Conservation (phyloP, 2,113 vertebrate species). For the Mugil cephalus region DNA sequence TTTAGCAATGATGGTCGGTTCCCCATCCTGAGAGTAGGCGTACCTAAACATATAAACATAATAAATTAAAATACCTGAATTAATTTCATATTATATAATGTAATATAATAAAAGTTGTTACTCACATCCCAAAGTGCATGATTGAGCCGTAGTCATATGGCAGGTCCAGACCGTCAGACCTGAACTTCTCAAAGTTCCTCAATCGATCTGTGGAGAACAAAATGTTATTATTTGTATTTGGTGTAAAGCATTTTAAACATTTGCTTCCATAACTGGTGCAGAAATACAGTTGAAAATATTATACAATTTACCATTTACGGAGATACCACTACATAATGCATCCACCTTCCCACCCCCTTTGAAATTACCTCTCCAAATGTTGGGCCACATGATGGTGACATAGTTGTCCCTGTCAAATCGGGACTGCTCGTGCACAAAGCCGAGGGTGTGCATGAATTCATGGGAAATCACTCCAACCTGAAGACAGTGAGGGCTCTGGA, state of each 20-base stretch:
- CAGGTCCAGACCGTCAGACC: slow-evolving; percentile 75
- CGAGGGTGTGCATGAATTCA: slow-evolving; percentile 78
- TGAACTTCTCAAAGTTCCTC: slow-evolving; percentile 84
- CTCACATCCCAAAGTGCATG: slow-evolving; percentile 88
- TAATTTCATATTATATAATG: neutral
- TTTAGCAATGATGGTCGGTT: slow-evolving; percentile 82
- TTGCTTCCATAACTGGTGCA: neutral
- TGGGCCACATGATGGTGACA: slow-evolving; percentile 79
- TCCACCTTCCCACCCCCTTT: slow-evolving; percentile 19
- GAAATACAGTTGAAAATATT: slow-evolving; percentile 9
- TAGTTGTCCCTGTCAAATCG: slow-evolving; percentile 78
- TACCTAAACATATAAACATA: slow-evolving; percentile 71
- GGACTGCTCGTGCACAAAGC: slow-evolving; percentile 82
- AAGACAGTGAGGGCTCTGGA: slow-evolving; percentile 74
- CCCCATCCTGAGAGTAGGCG: slow-evolving; percentile 81
- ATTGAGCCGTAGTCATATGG: slow-evolving; percentile 86
- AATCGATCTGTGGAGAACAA: slow-evolving; percentile 72
- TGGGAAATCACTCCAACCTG: slow-evolving; percentile 77
- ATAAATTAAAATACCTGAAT: neutral
- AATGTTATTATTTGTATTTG: neutral
- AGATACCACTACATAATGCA: neutral
- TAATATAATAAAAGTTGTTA: neutral
- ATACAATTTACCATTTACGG: neutral
- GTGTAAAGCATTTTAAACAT: neutral
- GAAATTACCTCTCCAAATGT: slow-evolving; percentile 82